phyloP scores from a whole-genome alignment of 2,797 vertebrate genomes.

The Anguilla megastoma region DNA sequence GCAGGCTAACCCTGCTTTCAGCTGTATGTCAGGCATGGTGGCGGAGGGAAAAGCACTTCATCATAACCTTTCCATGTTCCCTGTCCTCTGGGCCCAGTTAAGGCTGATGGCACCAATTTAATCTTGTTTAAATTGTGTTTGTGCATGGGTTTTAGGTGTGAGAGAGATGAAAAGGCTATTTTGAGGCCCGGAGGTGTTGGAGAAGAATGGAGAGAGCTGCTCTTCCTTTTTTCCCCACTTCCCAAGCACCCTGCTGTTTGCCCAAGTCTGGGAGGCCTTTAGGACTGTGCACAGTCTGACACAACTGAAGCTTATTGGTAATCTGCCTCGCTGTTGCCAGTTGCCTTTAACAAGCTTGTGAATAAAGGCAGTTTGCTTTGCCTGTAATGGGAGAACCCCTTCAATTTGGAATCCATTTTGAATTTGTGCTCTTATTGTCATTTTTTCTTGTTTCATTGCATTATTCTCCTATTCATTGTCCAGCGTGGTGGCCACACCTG shows the following conservation, averaged over 20 bases:
- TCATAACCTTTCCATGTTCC: background rate
- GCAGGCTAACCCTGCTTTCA: background rate
- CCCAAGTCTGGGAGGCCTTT: background rate
- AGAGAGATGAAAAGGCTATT: background rate
- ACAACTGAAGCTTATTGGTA: background rate
- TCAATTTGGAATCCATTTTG: background rate
- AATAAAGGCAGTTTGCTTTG: background rate
- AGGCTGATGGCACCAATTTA: background rate
- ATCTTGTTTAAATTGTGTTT: conserved; percentile 42
- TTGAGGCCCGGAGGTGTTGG: background rate
- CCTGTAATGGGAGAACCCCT: background rate
- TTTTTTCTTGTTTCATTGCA: background rate
- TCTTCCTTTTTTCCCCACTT: background rate
- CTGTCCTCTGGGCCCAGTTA: background rate
- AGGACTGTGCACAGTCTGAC: background rate
- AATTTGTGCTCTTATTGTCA: background rate
- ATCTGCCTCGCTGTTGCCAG: background rate
- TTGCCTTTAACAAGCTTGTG: background rate
- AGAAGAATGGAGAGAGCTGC: background rate
- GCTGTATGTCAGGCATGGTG: conserved; percentile 18
- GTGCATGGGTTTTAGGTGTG: background rate
- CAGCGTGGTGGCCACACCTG: background rate
- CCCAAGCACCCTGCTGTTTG: background rate
- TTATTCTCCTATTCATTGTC: background rate
- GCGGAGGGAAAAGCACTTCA: background rate